Evolutionary conservation across 2,797 vertebrate genomes (phyloP), one percentile per base, ranked within the genome.

Genomic region (Gymnoscopelus microlampas): DNA sequence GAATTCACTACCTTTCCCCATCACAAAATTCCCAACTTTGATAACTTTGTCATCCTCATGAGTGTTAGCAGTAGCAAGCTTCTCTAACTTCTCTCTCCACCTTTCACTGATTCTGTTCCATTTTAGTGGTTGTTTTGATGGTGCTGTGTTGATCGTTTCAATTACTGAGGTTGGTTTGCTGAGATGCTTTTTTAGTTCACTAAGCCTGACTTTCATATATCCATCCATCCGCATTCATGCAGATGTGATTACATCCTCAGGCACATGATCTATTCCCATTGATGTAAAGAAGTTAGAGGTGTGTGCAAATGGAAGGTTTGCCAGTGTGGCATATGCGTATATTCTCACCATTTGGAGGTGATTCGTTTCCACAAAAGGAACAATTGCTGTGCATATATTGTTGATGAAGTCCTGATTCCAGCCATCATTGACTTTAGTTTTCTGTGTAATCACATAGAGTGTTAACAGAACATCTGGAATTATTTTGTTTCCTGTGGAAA

Each of bases 381-480:
- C 23, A 0, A 87, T 3, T 51, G 49, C 50, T 44, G 62, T 51
- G 29, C 77, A 76, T 11, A 89, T 35, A 0, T 56, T 54, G 14
- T 78, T 0, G 0, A 71, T 49, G 1, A 89, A 66, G 3, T 1
- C 10, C 0, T 5, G 2, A 29, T 76, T 10, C 71, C 80, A 83
- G 53, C 7, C 23, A 54, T 63, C 0, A 61, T 14, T 81, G 1
- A 26, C 26, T 35, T 75, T 74, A 29, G 74, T 79, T 74, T 90
- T 92, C 60, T 90, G 84, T 58, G 85, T 84, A 49, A 83, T 71
- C 8, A 85, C 66, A 74, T 76, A 84, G 0, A 89, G 55, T 53
- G 68, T 61, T 57, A 14, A 3, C 0, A 88, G 0, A 51, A 81
- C 15, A 13, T 0, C 0, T 2, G 29, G 29, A 29, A 3, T 29